Base-by-base conservation (phyloP, 2,113 vertebrate species). In the Phylloscopus trochiloides region DNA sequence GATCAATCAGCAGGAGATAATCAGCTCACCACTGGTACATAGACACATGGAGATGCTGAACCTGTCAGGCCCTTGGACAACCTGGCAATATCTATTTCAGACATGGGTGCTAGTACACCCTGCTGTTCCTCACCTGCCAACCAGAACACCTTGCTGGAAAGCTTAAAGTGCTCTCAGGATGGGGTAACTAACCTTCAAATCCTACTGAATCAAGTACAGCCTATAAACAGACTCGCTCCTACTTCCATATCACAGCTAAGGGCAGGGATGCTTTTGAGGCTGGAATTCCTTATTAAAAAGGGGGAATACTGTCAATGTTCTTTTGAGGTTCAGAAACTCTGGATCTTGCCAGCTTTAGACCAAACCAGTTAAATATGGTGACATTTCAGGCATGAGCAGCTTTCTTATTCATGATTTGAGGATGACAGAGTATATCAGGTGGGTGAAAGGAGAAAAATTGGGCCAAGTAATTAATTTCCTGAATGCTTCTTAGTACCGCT, bases 1-100 rank as follows among this genome's bases (percentile, higher is more conserved):
- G 26, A 72, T 59, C 52, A 78, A n/a, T 20, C 43, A 77, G 51
- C 28, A 90, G 65, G 29, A 73, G 22, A 67, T 38, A 65, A 52
- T 26, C 34, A 47, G 7, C 28, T 88, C 47, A 43, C 14, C 43
- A n/a, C 2, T 21, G 0, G 28, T 14, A 42, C 29, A 15, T 0
- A 63, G 14, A 58, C 6, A 62, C 34, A 34, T 1, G 10, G 11
- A 55, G 32, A 40, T 40, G 34, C 48, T 66, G 51, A 92, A 77
- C 12, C 20, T 55, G 24, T 18, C 32, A 58, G 10, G 36, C 42
- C 31, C 73, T 70, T 12, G 32, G 12, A 66, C 43, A 71, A 34
- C 10, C 43, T 71, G 43, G 45, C 14, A 86, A n/a, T 28, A 47
- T 8, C 24, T 38, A 65, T 29, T 68, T 43, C 80, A 83, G 19